Percentiles rank a stretch among this genome's conserved stretches.
Conservation (phyloP, 2,113 vertebrate species). For the Psilopsiagon aurifrons region DNA sequence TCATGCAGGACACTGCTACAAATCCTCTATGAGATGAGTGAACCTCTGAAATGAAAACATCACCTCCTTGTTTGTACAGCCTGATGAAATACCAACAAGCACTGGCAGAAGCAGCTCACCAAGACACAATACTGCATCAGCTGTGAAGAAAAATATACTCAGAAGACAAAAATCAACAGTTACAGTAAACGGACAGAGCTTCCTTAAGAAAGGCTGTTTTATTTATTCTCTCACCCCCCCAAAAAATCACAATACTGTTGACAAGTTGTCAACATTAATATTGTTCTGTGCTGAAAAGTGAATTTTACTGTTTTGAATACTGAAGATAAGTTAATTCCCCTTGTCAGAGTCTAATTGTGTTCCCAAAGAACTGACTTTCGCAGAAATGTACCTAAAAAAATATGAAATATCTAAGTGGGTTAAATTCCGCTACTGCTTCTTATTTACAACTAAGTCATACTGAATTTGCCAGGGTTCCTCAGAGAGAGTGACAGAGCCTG, state of each 20-base stretch:
- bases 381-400: not conserved
- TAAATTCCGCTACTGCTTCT: not conserved
- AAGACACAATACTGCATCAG: not conserved
- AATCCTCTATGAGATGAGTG: not conserved
- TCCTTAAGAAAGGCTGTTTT: not conserved
- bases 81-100: not conserved
- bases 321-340: not conserved
- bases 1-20: not conserved
- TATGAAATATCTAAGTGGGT: not conserved
- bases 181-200: not conserved
- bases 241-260: not conserved
- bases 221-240: fast-evolving
- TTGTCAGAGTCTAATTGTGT: not conserved
- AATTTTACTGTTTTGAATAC: not conserved
- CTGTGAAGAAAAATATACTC: not conserved
- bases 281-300: not conserved
- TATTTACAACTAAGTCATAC: not conserved
- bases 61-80: not conserved
- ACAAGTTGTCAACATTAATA: not conserved
- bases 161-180: not conserved
- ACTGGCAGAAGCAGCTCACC: not conserved
- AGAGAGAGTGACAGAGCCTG: not conserved
- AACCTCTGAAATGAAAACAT: not conserved
- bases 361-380: not conserved
- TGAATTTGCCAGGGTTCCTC: not conserved